Percentiles rank a stretch among this genome's conserved stretches.
Evolutionary conservation across 1,140 invertebrate genomes (phyloP).

Genomic region (Drosophila melanica): DNA sequence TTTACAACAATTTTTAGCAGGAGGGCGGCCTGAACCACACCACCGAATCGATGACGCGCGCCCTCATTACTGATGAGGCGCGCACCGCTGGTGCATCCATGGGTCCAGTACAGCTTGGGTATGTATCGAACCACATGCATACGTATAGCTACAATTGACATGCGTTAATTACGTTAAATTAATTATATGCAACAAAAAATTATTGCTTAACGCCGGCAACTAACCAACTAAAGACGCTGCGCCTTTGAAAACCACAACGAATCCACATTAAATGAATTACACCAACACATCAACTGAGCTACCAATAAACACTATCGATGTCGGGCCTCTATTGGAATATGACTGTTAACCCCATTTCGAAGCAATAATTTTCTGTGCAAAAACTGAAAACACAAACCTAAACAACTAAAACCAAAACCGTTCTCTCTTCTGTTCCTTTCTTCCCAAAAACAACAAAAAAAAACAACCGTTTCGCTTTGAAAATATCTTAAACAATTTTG

Average conservation of each 20-base stretch:
- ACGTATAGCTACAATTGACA: constrained; percentile 31
- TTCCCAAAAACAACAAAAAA: constrained; percentile 47
- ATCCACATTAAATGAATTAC: constrained; percentile 6
- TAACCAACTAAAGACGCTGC: constrained; percentile 38
- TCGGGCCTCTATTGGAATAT: constrained; percentile 5
- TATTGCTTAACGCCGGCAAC: constrained; percentile 68
- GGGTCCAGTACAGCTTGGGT: constrained; percentile 95
- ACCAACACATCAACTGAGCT: constrained; percentile 29
- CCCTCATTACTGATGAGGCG: constrained; percentile 94
- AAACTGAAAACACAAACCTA: constrained; percentile 9
- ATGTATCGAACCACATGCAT: constrained; percentile 86
- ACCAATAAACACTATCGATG: constrained; percentile 1
- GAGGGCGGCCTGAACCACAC: constrained; percentile 95
- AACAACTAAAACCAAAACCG: constrained; percentile 52
- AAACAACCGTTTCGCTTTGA: constrained; percentile 11
- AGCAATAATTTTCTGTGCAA: constrained; percentile 78
- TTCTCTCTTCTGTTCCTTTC: constrained; percentile 70
- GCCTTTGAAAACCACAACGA: constrained; percentile 9
- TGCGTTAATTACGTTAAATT: constrained; percentile 43
- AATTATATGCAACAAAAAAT: constrained; percentile 68
- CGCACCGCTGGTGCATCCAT: constrained; percentile 90
- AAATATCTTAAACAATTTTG: constrained; percentile 41
- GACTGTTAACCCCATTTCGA: constrained; percentile 6
- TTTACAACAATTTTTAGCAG: constrained; percentile 87
- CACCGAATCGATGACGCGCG: constrained; percentile 95